Evolutionary conservation across 2,797 vertebrate species (phyloP), one percentile per base, ranked within the genome.

Genomic region (Onychomys torridus): DNA sequence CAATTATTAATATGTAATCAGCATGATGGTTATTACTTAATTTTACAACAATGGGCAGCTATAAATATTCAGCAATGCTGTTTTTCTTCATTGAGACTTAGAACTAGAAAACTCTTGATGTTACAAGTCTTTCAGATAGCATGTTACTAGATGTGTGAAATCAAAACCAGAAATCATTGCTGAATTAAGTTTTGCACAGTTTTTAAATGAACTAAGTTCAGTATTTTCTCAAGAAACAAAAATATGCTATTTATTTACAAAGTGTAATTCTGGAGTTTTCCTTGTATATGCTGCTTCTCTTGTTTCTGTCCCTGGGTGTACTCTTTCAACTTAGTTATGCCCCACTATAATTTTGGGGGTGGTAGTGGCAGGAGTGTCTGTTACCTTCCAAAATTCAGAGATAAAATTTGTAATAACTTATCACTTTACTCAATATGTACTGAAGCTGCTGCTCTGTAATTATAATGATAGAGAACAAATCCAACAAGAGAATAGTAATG

Each of bases 11-110:
- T 13, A 84, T 3, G 19, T 65, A 65, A 46, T 84, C 40, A 84
- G 27, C 40, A 90, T 63, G 34, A 61, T 94, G 23, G 0, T 91
- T 27, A 93, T 94, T 92, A 78, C 17, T 92, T 94, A 77, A 32
- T 65, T 52, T 95, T 90, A 14, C 17, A 94, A 37, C 46, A 93
- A 49, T 75, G 59, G 11, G 43, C 2, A 91, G 43, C 6, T 84
- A 94, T 84, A 94, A 75, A 75, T 75, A 32, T 43, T 21, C 37
- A 59, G 8, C 29, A 75, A 40, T 40, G 14, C 11, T 65, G 9
- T 32, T 59, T n/a, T 57, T 13, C 10, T 75, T 40, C 27, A 75
- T 59, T 75, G 73, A 59, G 14, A 59, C 55, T 21, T 78, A 13
- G 61, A 32, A 34, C 9, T 19, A 34, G 40, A 65, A 34, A 84